Conservation (phyloP, 2,888 invertebrate species). For the Criorhina ranunculi region DNA sequence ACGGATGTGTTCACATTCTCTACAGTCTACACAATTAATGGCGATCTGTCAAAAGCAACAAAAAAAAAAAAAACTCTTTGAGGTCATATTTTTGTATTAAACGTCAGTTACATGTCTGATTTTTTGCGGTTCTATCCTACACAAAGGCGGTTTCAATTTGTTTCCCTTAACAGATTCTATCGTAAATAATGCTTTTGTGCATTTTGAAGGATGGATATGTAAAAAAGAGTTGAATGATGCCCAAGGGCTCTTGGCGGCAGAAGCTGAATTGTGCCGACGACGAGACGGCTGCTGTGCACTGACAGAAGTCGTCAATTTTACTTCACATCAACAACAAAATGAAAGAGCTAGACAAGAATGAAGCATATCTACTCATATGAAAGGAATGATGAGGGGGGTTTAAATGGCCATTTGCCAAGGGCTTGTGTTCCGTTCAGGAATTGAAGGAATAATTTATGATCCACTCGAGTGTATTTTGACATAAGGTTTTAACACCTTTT, state of each 20-base stretch:
- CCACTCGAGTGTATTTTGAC: conserved; percentile 64
- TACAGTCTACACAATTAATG: neutral
- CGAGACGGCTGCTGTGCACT: conserved; percentile 40
- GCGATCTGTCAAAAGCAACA: conserved; percentile 12
- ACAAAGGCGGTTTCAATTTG: neutral
- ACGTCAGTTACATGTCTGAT: conserved; percentile 17
- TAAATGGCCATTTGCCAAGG: conserved; percentile 46
- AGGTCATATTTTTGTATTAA: conserved; percentile 10
- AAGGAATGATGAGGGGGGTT: conserved; percentile 6
- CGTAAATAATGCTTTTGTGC: conserved; percentile 42
- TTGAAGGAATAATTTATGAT: conserved; percentile 67
- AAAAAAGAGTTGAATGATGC: conserved; percentile 57
- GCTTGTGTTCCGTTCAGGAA: conserved; percentile 33
- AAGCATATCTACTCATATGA: conserved; percentile 15
- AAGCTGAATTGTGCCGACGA: conserved; percentile 7
- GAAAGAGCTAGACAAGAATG: conserved; percentile 26
- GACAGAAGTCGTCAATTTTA: conserved; percentile 68
- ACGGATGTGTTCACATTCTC: conserved; percentile 34
- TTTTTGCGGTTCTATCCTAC: conserved; percentile 22
- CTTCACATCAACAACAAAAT: conserved; percentile 25
- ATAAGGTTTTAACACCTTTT: conserved; percentile 60
- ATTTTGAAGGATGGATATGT: conserved; percentile 52
- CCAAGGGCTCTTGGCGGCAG: conserved; percentile 31
- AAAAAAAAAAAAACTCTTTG: neutral
- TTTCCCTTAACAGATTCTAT: conserved; percentile 22